Evolutionary conservation across 2,888 invertebrate genomes (phyloP).

Genomic region (Hypsopygia costalis): DNA sequence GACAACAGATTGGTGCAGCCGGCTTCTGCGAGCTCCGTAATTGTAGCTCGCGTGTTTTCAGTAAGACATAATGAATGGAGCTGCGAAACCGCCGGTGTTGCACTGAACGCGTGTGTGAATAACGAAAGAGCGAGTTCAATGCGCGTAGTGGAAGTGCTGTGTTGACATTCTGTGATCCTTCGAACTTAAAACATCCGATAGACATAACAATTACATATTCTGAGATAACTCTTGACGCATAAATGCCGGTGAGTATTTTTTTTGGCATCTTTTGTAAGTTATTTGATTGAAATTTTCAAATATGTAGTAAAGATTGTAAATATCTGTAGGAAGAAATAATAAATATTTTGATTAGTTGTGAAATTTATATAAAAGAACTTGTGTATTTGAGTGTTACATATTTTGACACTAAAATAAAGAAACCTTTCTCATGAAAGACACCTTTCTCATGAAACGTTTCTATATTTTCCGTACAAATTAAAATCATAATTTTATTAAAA

Average conservation of each 20-base stretch:
- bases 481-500: no score
- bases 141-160: constrained; percentile 46
- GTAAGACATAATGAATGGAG: constrained; percentile 59
- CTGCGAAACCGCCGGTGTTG: constrained; percentile 35
- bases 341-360: no score
- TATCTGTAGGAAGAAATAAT: no score
- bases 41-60: constrained; percentile 50
- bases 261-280: no score
- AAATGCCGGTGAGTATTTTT: background rate
- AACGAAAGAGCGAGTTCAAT: constrained; percentile 10
- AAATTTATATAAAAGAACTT: no score
- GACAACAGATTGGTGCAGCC: constrained; percentile 75
- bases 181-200: constrained; percentile 3
- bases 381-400: no score
- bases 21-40: constrained; percentile 58
- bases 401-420: no score
- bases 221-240: background rate
- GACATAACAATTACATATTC: background rate
- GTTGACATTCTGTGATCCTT: constrained; percentile 36
- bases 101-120: constrained; percentile 19
- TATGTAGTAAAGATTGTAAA: no score
- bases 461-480: no score
- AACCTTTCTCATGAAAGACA: no score
- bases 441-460: no score
- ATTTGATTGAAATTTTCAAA: no score